phyloP scores from a whole-genome alignment of 64 coral and sea anemone genomes.

The Montipora capricornis region DNA sequence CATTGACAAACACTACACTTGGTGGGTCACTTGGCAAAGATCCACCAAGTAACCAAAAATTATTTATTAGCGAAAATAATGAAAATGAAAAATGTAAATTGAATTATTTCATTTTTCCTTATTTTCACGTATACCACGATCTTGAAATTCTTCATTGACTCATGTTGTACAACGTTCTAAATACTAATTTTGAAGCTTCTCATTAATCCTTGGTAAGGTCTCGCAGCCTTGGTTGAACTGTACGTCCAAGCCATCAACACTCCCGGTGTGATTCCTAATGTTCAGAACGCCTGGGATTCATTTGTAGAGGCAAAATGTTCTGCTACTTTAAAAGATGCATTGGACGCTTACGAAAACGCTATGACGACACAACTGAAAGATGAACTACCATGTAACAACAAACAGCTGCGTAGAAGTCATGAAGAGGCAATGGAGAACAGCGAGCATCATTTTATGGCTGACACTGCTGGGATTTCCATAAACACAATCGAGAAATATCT shows the following conservation, averaged over 20 bases:
- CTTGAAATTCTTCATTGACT: too few species aligned
- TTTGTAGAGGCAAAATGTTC: slow-evolving; percentile 73
- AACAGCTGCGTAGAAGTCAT: slow-evolving; percentile 53
- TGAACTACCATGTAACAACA: slow-evolving; percentile 53
- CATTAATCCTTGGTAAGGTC: slow-evolving; percentile 9
- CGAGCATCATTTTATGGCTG: slow-evolving; percentile 38
- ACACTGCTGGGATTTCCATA: slow-evolving; percentile 58
- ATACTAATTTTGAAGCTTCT: too few species aligned
- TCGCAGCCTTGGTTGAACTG: slow-evolving; percentile 56
- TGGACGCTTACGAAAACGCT: slow-evolving; percentile 32
- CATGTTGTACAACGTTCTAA: too few species aligned
- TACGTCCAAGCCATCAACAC: slow-evolving; percentile 75
- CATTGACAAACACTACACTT: too few species aligned
- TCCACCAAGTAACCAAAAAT: too few species aligned
- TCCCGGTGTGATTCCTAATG: slow-evolving; percentile 74
- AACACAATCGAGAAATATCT: slow-evolving; percentile 62
- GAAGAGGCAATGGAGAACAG: slow-evolving; percentile 28
- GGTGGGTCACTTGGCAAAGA: too few species aligned
- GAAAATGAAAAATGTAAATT: too few species aligned
- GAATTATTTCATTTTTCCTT: too few species aligned
- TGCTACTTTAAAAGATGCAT: slow-evolving; percentile 34
- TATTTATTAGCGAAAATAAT: too few species aligned
- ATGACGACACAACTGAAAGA: slow-evolving; percentile 58
- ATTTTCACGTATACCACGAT: too few species aligned
- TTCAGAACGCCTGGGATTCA: slow-evolving; percentile 71